phyloP scores from a whole-genome alignment of 1,140 invertebrate genomes.

The Brachionus rotundiformis region DNA sequence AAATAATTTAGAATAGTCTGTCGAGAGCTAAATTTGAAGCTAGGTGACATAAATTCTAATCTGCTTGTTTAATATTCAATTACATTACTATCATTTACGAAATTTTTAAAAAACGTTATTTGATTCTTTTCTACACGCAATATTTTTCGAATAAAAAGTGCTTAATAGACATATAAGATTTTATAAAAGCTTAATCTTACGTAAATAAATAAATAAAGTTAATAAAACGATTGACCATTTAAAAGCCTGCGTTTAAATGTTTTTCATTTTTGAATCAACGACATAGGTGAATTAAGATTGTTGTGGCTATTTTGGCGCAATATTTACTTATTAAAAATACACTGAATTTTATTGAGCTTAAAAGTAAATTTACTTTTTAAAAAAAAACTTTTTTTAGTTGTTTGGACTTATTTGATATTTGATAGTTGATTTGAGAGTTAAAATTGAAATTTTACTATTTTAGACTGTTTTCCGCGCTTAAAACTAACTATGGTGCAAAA shows the following conservation, averaged over 20 bases:
- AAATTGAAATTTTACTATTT: constrained; percentile 29
- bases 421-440: neutral
- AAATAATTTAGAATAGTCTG: neutral
- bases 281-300: neutral
- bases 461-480: neutral
- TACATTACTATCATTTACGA: constrained; percentile 9
- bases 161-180: neutral
- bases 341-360: constrained; percentile 35
- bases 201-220: constrained; percentile 46
- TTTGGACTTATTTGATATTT: constrained; percentile 34
- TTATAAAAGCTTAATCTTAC: constrained; percentile 24
- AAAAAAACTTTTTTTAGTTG: constrained; percentile 7
- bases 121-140: neutral
- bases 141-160: neutral
- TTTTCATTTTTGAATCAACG: neutral
- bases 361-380: neutral
- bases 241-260: neutral
- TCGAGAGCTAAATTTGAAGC: neutral
- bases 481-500: neutral
- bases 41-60: neutral
- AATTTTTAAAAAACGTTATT: neutral
- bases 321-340: constrained; percentile 17
- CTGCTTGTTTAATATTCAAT: constrained; percentile 30
- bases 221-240: neutral
- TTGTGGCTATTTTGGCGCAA: neutral